Percentiles rank a stretch among this genome's conserved stretches.
Conservation (phyloP, 92 coral and sea anemone species). For the Palythoa grandiflora region DNA sequence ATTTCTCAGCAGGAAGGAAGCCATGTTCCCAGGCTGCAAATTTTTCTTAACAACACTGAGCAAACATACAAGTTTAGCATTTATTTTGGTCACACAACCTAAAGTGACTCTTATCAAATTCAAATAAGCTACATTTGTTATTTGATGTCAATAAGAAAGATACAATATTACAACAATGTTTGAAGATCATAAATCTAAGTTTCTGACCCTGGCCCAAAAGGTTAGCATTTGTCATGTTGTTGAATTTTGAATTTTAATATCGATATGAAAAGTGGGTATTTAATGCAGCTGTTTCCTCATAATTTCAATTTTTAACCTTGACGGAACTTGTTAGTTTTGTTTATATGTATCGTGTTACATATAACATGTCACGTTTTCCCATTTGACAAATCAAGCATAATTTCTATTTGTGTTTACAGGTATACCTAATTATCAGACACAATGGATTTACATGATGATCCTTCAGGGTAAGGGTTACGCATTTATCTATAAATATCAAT, state of each 20-base stretch:
- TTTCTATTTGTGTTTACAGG: slow-evolving; percentile 38
- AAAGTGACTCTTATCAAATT: slow-evolving; percentile 2
- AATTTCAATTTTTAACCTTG: background rate
- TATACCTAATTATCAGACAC: slow-evolving; percentile 38
- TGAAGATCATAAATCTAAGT: background rate
- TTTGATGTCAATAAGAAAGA: background rate
- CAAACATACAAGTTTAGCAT: background rate
- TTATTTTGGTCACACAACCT: slow-evolving; percentile 29
- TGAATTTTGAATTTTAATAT: background rate
- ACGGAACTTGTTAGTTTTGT: slow-evolving; percentile 2
- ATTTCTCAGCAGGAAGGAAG: too few relatives aligned
- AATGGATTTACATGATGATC: slow-evolving; percentile 47
- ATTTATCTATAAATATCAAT: slow-evolving; percentile 37
- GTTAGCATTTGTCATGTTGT: background rate
- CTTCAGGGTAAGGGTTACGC: slow-evolving; percentile 45
- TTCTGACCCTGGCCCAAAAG: background rate
- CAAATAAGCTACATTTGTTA: background rate
- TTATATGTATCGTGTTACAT: slow-evolving; percentile 8
- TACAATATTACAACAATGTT: background rate
- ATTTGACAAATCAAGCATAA: background rate
- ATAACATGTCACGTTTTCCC: slow-evolving; percentile 23
- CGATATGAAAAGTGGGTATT: background rate
- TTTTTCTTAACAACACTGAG: background rate
- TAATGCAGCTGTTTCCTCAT: background rate
- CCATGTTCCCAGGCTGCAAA: background rate